These are phyloP conservation scores for Corythoichthys intestinalis DNA, from an alignment of 2,113 vertebrate genomes.

Conservation along the genomic window DNA sequence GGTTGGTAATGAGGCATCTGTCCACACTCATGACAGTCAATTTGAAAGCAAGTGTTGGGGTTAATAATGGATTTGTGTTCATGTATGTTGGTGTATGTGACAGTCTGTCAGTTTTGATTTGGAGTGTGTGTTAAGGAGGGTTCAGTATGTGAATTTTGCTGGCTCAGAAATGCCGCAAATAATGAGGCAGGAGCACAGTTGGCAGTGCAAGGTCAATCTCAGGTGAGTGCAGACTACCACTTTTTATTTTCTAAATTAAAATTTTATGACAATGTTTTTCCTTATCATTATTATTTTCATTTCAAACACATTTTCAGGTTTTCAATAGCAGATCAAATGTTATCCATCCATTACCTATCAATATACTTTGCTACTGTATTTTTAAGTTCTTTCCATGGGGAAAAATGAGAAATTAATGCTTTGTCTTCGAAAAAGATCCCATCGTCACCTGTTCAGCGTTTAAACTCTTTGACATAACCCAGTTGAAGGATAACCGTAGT, in stretches of 20 bases:
- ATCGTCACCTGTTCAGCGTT: conserved; percentile 25
- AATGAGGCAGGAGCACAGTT: conserved; percentile 47
- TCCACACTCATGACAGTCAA: neutral
- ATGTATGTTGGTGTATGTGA: conserved; percentile 20
- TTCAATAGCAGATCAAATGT: conserved; percentile 15
- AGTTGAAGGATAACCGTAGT: conserved; percentile 23
- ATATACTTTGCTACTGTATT: conserved; percentile 16
- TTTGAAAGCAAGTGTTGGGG: neutral
- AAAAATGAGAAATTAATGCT: conserved; percentile 9
- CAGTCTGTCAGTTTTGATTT: conserved; percentile 23
- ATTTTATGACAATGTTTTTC: neutral
- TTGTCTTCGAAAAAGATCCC: neutral
- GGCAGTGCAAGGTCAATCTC: conserved; percentile 46
- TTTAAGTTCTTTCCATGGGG: neutral
- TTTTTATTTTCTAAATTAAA: neutral
- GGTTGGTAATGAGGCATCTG: conserved; percentile 2
- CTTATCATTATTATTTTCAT: neutral
- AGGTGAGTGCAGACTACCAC: conserved; percentile 22
- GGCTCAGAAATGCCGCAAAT: conserved; percentile 33
- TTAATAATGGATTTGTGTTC: conserved; percentile 13
- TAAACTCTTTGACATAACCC: conserved; percentile 38
- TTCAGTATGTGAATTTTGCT: conserved; percentile 13
- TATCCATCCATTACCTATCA: conserved; percentile 7
- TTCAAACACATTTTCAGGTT: neutral
- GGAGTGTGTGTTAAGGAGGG: neutral